phyloP scores from a whole-genome alignment of 2,888 invertebrate species.

The Phalera bucephala region DNA sequence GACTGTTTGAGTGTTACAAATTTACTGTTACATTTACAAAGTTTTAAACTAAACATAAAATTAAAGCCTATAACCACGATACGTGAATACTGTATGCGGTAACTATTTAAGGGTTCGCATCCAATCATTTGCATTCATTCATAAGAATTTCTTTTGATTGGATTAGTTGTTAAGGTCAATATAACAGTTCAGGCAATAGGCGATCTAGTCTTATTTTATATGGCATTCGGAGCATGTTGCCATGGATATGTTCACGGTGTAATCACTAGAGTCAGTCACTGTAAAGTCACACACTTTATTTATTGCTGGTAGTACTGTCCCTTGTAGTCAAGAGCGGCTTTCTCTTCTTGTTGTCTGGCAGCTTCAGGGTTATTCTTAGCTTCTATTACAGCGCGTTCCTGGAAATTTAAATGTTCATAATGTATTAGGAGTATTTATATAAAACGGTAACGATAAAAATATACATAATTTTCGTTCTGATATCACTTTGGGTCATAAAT shows the following conservation, averaged over 20 bases:
- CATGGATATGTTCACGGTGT: constrained; percentile 35
- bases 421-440: no score
- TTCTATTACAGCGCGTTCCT: constrained; percentile 84
- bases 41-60: constrained; percentile 14
- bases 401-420: constrained; percentile 43
- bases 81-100: constrained; percentile 19
- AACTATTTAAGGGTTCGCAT: constrained; percentile 8
- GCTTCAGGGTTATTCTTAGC: constrained; percentile 79
- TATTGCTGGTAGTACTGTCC: constrained; percentile 84
- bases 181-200: constrained; percentile 9
- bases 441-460: no score
- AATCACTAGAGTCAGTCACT: constrained; percentile 25
- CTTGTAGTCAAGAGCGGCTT: constrained; percentile 83
- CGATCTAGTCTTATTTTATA: constrained; percentile 29
- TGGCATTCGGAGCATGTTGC: constrained; percentile 33
- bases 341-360: constrained; percentile 66
- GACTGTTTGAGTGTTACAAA: constrained; percentile 34
- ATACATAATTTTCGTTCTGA: no score
- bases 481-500: no score
- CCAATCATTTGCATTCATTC: constrained; percentile 15
- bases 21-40: constrained; percentile 16
- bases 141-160: constrained; percentile 20
- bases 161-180: constrained; percentile 1
- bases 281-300: constrained; percentile 31
- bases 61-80: constrained; percentile 24